Evolutionary conservation across 2,888 invertebrate genomes (phyloP).

Genomic region (Drosophila gaucha): DNA sequence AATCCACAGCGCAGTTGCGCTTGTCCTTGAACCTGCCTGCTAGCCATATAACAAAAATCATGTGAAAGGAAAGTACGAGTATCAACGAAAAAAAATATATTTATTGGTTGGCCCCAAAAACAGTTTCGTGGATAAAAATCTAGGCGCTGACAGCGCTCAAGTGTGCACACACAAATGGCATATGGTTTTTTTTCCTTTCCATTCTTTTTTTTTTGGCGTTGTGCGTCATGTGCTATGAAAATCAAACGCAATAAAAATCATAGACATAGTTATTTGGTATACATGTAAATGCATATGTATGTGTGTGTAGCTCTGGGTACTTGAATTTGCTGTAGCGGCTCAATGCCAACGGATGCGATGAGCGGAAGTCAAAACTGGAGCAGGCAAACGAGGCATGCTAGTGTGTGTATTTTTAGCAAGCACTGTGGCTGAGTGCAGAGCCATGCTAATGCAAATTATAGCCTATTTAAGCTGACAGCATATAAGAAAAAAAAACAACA

Average conservation of each 20-base stretch:
- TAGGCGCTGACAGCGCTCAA: conserved; percentile 68
- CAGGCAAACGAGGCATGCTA: conserved; percentile 37
- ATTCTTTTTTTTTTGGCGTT: conserved; percentile 18
- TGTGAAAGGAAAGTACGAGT: conserved; percentile 37
- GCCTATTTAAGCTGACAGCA: conserved; percentile 70
- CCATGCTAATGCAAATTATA: conserved; percentile 77
- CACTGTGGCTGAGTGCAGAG: conserved; percentile 67
- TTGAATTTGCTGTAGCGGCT: conserved; percentile 9
- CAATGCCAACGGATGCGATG: conserved; percentile 53
- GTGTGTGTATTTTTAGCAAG: conserved; percentile 42
- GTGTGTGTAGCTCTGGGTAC: background rate
- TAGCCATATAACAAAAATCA: conserved; percentile 24
- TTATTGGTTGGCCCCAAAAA: conserved; percentile 62
- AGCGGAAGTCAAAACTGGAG: conserved; percentile 66
- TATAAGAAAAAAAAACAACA: background rate
- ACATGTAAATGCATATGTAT: conserved; percentile 4
- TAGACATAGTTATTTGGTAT: conserved; percentile 42
- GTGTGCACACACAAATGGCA: conserved; percentile 65
- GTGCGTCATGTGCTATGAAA: conserved; percentile 73
- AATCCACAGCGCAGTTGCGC: conserved; percentile 27
- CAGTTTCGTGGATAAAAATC: conserved; percentile 65
- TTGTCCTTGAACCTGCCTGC: conserved; percentile 71
- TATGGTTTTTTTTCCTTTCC: conserved; percentile 44
- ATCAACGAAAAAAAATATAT: conserved; percentile 46
- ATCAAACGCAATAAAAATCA: conserved; percentile 77